Conservation (phyloP, 2,888 invertebrate genomes). For the Leptinotarsa peninsularis region DNA sequence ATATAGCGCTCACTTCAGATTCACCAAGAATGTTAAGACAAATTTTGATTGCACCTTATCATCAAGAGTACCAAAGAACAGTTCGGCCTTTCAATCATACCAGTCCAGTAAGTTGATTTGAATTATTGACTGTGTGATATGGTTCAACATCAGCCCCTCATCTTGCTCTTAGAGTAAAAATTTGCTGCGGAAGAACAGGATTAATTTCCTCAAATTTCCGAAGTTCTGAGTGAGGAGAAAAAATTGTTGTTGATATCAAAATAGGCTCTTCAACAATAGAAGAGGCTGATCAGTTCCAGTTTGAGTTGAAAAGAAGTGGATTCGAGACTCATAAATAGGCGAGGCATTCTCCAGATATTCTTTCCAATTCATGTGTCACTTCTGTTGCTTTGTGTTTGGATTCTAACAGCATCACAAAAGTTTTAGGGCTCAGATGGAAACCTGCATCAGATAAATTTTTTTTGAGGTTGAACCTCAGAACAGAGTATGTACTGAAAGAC, state of each 20-base stretch:
- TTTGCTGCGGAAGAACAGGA: conserved; percentile 19
- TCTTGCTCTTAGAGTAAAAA: conserved; percentile 26
- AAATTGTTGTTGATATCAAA: background rate
- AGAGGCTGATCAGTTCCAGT: conserved; percentile 7
- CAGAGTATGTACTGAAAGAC: conserved; percentile 14
- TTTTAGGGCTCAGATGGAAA: conserved; percentile 10
- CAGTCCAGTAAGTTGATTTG: background rate
- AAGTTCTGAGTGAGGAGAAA: background rate
- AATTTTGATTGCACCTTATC: background rate
- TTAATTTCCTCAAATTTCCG: no score
- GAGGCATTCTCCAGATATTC: conserved; percentile 6
- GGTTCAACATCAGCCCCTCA: conserved; percentile 22
- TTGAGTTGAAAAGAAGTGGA: background rate
- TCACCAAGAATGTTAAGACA: conserved; percentile 1
- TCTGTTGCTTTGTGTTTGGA: conserved; percentile 34
- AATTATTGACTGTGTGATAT: conserved; percentile 11
- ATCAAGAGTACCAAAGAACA: background rate
- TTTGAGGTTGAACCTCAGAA: no score
- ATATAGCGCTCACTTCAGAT: conserved; percentile 13
- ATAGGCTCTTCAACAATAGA: background rate
- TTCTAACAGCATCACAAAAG: background rate
- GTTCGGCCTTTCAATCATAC: background rate
- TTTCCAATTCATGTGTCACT: background rate
- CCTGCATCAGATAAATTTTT: background rate
- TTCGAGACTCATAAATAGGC: conserved; percentile 16